These are phyloP conservation scores for Corticium candelabrum DNA, from an alignment of 37 sponge, comb jelly and placozoan genomes.

Conservation along the genomic window DNA sequence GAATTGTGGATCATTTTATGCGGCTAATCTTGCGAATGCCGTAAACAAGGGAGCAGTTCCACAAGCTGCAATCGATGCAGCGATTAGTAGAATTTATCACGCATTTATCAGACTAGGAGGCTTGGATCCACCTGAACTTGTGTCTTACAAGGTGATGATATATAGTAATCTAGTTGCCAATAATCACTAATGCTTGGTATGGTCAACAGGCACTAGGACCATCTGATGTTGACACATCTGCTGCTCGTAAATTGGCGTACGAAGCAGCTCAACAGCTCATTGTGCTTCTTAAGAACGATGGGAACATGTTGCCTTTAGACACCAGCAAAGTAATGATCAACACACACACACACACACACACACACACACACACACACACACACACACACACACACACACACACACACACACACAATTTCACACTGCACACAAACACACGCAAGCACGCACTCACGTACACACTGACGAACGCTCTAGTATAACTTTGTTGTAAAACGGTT, in stretches of 20 bases:
- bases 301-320: conserved; percentile 30
- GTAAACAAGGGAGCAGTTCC: conserved; percentile 30
- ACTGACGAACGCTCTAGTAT: too few relatives aligned
- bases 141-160: conserved; percentile 38
- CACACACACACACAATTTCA: conserved; percentile 10
- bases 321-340: background rate
- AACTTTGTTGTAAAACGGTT: too few relatives aligned
- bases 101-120: conserved; percentile 51
- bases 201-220: background rate
- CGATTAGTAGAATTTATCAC: conserved; percentile 31
- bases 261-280: conserved; percentile 53
- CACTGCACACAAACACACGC: conserved; percentile 23
- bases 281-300: conserved; percentile 50
- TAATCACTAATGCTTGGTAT: too few relatives aligned
- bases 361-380: background rate
- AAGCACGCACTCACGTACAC: conserved; percentile 13
- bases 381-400: conserved; percentile 12
- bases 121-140: conserved; percentile 47
- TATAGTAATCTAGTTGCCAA: too few relatives aligned
- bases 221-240: background rate
- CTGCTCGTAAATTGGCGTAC: conserved; percentile 24
- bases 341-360: conserved; percentile 5
- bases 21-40: conserved; percentile 35
- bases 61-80: conserved; percentile 27
- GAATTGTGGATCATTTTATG: conserved; percentile 67